Evolutionary conservation across 2,797 vertebrate genomes (phyloP).

Genomic region (Heteromormyrus szaboi): DNA sequence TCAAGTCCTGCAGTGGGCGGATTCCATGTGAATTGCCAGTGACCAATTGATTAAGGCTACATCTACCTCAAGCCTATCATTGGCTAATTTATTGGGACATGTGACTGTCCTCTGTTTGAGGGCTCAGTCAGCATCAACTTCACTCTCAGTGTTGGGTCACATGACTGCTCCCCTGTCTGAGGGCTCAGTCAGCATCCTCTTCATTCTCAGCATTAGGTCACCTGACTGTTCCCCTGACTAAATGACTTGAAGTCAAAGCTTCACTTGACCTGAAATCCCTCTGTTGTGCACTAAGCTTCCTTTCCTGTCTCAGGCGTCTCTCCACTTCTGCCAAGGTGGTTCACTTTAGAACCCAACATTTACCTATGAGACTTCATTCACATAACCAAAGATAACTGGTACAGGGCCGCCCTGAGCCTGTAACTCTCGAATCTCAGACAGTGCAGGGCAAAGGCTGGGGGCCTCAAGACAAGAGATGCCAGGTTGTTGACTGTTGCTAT

Average conservation of each 20-base stretch:
- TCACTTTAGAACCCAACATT: not conserved
- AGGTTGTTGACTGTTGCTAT: not conserved
- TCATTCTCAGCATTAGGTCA: not conserved
- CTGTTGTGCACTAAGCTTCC: not conserved
- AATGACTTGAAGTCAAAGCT: not conserved
- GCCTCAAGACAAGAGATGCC: not conserved
- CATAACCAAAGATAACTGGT: not conserved
- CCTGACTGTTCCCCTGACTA: not conserved
- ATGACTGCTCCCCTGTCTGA: not conserved
- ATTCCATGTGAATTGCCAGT: not conserved
- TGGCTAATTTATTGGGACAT: not conserved
- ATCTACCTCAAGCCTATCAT: not conserved
- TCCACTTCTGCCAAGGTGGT: not conserved
- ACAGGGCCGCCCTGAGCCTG: not conserved
- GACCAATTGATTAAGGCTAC: not conserved
- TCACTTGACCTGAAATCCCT: not conserved
- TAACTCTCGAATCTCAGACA: not conserved
- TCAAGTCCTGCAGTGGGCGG: not conserved
- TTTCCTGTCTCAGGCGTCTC: not conserved
- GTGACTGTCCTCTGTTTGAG: not conserved
- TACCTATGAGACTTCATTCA: not conserved
- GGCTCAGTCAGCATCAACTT: not conserved
- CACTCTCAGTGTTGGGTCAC: not conserved
- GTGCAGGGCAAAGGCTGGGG: not conserved
- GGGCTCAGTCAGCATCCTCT: not conserved